Base-by-base conservation (phyloP, 2,888 invertebrate species). In the Meiosimyza decipiens region DNA sequence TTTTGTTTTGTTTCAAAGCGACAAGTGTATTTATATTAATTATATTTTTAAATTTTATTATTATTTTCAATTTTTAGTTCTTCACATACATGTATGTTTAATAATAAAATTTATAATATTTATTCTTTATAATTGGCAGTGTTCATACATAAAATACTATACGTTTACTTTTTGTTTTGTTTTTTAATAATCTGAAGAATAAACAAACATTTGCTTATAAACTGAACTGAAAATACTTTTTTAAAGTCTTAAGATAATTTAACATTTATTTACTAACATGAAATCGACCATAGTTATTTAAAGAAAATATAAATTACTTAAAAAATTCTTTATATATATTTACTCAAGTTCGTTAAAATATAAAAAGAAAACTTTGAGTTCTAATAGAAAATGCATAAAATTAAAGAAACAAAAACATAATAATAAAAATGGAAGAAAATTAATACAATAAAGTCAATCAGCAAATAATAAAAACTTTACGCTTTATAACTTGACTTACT, bases 401-500 rank as follows among this genome's bases (percentile, higher is more conserved):
- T 12, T 6, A 57, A 57, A 57, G 6, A 57, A n/a, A 57, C 0
- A 16, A 57, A 57, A 3, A 22, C 2, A 22, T 22, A 57, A 16
- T 13, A 59, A 9, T 6, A 69, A 69, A 52, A n/a, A 50, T 60
- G 16, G 22, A 18, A 16, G 67, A 49, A 69, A 69, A 50, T 40
- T 49, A 66, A 40, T 6, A 47, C 55, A 49, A 50, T 50, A 67
- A 52, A 59, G 50, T 18, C 62, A 64, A 77, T 72, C 70, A 50
- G 62, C 71, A 59, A 65, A 13, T 52, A 51, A 65, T 52, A 62
- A 72, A 77, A 71, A 40, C 49, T 12, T 7, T 63, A 13, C 52
- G 49, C 22, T 49, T 18, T 16, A 50, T 28, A 16, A 28, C 70
- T 82, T 80, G 88, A 90, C 91, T 91, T 91, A 91, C 91, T 91